phyloP scores from a whole-genome alignment of 2,888 invertebrate species.

The Arenicola marina region DNA sequence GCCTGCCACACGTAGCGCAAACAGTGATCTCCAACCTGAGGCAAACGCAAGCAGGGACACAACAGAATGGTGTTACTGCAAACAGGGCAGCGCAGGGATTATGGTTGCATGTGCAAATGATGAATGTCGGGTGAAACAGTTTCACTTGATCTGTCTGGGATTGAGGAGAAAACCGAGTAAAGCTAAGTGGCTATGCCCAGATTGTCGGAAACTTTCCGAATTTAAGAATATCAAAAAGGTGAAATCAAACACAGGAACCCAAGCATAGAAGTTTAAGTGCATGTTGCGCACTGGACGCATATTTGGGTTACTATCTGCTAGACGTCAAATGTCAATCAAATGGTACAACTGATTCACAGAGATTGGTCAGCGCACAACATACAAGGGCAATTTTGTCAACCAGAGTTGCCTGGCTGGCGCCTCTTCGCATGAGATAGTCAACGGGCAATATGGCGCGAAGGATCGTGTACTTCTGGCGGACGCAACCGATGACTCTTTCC shows the following conservation, averaged over 20 bases:
- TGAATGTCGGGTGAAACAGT: background rate
- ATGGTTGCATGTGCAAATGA: background rate
- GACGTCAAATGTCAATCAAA: background rate
- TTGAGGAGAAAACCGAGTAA: background rate
- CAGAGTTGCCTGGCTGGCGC: background rate
- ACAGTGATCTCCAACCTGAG: background rate
- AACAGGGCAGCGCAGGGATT: background rate
- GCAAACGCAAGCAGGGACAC: background rate
- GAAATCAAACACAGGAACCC: too few species aligned
- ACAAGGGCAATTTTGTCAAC: background rate
- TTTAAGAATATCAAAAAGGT: too few species aligned
- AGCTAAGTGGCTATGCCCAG: background rate
- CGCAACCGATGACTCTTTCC: constrained; percentile 29
- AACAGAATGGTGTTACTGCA: background rate
- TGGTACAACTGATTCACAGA: background rate
- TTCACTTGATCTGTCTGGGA: background rate
- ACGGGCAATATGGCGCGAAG: background rate
- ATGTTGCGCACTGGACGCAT: too few species aligned
- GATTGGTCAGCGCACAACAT: background rate
- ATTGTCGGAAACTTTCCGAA: background rate
- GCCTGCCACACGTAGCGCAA: background rate
- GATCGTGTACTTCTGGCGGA: constrained; percentile 13
- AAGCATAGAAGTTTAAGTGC: too few species aligned
- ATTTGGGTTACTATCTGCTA: too few species aligned
- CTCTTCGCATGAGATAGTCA: background rate